phyloP scores from a whole-genome alignment of 2,797 vertebrate genomes.

The Bovichtus variegatus region DNA sequence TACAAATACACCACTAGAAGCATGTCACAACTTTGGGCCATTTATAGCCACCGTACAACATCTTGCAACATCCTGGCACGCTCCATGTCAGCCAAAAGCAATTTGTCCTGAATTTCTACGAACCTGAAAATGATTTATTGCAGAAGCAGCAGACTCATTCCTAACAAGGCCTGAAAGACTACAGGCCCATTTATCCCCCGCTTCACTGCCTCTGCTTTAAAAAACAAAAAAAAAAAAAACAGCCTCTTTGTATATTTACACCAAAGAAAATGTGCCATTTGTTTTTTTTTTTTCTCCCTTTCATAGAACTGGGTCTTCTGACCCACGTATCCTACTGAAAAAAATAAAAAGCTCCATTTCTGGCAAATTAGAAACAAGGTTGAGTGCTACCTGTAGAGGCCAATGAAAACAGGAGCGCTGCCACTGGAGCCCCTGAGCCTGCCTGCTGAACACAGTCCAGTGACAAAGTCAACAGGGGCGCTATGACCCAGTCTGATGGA shows the following conservation, averaged over 20 bases:
- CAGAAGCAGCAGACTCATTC: constrained; percentile 58
- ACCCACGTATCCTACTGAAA: neutral
- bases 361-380: constrained; percentile 27
- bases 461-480: constrained; percentile 68
- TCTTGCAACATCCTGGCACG: constrained; percentile 43
- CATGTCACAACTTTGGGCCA: neutral
- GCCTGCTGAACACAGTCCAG: constrained; percentile 10
- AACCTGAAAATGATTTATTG: constrained; percentile 77
- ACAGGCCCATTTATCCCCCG: neutral
- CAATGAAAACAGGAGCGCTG: constrained; percentile 35
- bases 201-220: constrained; percentile 3
- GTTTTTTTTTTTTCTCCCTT: constrained; percentile 27
- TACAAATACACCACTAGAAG: constrained; percentile 14
- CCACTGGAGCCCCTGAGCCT: constrained; percentile 8
- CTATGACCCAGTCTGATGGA: constrained; percentile 21
- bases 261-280: constrained; percentile 34
- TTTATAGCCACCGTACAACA: constrained; percentile 46
- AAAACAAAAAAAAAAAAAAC: no score
- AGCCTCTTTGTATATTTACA: constrained; percentile 44
- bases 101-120: constrained; percentile 67
- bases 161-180: constrained; percentile 38
- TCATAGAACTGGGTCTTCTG: constrained; percentile 3
- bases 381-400: constrained; percentile 19
- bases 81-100: constrained; percentile 81
- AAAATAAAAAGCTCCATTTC: constrained; percentile 8